A percentile compares a stretch with the other conserved stretches of the same genome.
These are phyloP conservation scores for Colletes gigas DNA, from an alignment of 1,140 invertebrate species.

Conservation along the genomic window DNA sequence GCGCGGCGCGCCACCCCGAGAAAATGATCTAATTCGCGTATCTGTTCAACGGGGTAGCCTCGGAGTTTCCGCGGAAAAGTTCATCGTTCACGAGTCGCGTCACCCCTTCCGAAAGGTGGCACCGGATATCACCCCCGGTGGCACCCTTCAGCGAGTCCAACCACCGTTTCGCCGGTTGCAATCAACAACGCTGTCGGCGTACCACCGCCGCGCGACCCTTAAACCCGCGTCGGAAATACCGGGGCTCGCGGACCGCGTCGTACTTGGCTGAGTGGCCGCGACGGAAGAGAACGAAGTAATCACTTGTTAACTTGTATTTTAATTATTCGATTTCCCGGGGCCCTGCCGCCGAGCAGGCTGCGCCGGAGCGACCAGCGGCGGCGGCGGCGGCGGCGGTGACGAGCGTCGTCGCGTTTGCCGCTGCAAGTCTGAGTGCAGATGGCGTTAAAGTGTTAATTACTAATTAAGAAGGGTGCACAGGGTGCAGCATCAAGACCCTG, in stretches of 20 bases:
- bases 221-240: slow-evolving; percentile 43
- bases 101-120: slow-evolving; percentile 22
- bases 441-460: slow-evolving; percentile 81
- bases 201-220: slow-evolving; percentile 20
- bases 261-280: slow-evolving; percentile 56
- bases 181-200: slow-evolving; percentile 40
- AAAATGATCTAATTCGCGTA: slow-evolving; percentile 20
- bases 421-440: slow-evolving; percentile 70
- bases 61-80: slow-evolving; percentile 15
- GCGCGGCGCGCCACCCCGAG: not conserved
- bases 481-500: slow-evolving; percentile 67
- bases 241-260: slow-evolving; percentile 14
- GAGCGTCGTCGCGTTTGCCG: slow-evolving; percentile 42
- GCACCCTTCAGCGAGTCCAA: slow-evolving; percentile 13
- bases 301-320: slow-evolving; percentile 71
- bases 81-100: slow-evolving; percentile 26
- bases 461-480: slow-evolving; percentile 80
- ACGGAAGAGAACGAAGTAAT: slow-evolving; percentile 65
- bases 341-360: not conserved
- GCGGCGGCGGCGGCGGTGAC: not conserved
- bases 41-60: not conserved
- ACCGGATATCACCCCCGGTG: slow-evolving; percentile 19
- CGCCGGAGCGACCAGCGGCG: not conserved
- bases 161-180: slow-evolving; percentile 27
- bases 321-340: slow-evolving; percentile 71